phyloP scores from a whole-genome alignment of 2,888 invertebrate species.

The Timandra comae region DNA sequence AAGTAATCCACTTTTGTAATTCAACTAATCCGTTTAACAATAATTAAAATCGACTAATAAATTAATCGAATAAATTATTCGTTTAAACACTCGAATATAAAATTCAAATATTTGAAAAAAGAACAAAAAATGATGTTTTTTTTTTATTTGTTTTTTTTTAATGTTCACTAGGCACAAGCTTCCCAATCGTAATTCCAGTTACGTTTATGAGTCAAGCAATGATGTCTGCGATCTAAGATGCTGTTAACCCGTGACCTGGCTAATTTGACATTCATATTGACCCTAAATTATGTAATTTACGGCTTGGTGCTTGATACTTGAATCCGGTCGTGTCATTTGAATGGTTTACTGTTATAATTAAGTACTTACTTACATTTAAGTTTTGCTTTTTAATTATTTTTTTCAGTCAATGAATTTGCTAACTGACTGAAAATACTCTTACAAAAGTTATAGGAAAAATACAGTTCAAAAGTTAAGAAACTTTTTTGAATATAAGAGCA shows the following conservation, averaged over 20 bases:
- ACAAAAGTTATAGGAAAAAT: constrained; percentile 1
- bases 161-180: constrained; percentile 12
- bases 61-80: background rate
- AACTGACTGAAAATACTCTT: constrained; percentile 4
- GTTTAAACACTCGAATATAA: too few species aligned
- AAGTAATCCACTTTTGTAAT: constrained; percentile 49
- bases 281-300: constrained; percentile 32
- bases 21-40: constrained; percentile 1
- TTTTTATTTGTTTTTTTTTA: constrained; percentile 3
- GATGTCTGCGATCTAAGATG: constrained; percentile 16
- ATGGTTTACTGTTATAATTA: too few species aligned
- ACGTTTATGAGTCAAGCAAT: constrained; percentile 29
- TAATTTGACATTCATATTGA: constrained; percentile 57
- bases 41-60: constrained; percentile 4
- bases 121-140: constrained; percentile 3
- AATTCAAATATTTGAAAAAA: background rate
- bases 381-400: too few species aligned
- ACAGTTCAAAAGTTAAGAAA: too few species aligned
- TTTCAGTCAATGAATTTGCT: background rate
- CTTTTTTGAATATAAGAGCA: too few species aligned
- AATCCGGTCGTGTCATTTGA: constrained; percentile 12
- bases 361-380: constrained; percentile 1
- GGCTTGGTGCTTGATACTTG: constrained; percentile 12
- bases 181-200: constrained; percentile 13
- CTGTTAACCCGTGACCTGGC: constrained; percentile 49